Evolutionary conservation across 2,888 invertebrate species (phyloP).

Genomic region (Acanthosoma haemorrhoidale): DNA sequence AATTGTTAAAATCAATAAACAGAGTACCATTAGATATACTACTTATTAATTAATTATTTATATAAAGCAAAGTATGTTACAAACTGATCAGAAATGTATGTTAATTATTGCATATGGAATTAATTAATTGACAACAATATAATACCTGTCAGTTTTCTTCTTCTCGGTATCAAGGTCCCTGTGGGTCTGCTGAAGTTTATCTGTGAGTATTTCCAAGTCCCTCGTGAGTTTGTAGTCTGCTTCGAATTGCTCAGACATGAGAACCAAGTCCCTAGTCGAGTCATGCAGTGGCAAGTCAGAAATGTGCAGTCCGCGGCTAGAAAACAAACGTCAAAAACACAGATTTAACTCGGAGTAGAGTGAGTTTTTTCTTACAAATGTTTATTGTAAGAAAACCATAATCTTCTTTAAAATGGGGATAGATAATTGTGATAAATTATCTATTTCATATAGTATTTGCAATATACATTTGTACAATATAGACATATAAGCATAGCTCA

Average conservation of each 20-base stretch:
- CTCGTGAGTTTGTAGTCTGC: slow-evolving; percentile 93
- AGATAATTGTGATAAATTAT: no score
- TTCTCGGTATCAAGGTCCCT: slow-evolving; percentile 90
- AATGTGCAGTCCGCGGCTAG: slow-evolving; percentile 83
- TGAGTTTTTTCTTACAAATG: no score
- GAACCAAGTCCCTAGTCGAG: slow-evolving; percentile 87
- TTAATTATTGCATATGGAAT: neutral
- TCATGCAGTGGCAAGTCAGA: slow-evolving; percentile 94
- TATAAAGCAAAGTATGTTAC: no score
- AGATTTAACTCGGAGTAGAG: no score
- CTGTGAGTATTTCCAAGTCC: slow-evolving; percentile 87
- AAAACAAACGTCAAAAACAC: slow-evolving; percentile 17
- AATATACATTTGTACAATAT: no score
- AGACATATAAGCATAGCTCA: no score
- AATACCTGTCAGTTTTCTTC: slow-evolving; percentile 87
- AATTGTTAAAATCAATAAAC: no score
- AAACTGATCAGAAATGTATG: neutral
- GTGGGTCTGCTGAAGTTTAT: slow-evolving; percentile 91
- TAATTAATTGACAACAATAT: neutral
- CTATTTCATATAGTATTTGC: no score
- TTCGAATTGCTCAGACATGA: slow-evolving; percentile 94
- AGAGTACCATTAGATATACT: no score
- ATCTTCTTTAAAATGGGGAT: no score
- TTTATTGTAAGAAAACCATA: no score
- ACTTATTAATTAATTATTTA: no score